Evolutionary conservation across 2,113 vertebrate genomes (phyloP).

Genomic region (Tringa solitaria): DNA sequence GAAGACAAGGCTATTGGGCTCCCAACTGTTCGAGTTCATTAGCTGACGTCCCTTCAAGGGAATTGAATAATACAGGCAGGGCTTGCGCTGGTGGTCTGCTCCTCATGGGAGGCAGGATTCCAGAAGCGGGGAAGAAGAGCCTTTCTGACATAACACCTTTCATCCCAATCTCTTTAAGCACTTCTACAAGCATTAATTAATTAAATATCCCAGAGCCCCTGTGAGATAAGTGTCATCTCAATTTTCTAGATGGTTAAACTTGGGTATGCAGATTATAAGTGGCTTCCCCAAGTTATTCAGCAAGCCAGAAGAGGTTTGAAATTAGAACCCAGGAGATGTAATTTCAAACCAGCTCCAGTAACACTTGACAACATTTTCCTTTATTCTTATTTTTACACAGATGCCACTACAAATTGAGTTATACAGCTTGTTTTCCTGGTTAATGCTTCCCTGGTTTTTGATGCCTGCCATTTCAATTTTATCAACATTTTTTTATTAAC

Average conservation of each 20-base stretch:
- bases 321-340: background rate
- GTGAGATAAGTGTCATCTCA: conserved; percentile 44
- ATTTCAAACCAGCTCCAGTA: background rate
- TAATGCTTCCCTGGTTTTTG: background rate
- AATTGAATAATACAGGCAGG: background rate
- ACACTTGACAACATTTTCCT: background rate
- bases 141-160: conserved; percentile 34
- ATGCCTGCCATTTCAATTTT: background rate
- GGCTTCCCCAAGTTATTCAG: conserved; percentile 11
- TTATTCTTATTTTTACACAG: background rate
- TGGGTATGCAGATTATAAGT: conserved; percentile 27
- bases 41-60: background rate
- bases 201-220: conserved; percentile 42
- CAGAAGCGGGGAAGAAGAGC: background rate
- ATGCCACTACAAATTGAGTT: background rate
- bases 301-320: background rate
- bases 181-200: conserved; percentile 54
- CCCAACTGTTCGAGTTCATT: background rate
- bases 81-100: conserved; percentile 27
- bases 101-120: conserved; percentile 29
- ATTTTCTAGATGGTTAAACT: conserved; percentile 53
- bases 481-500: background rate
- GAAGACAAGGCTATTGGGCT: background rate
- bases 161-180: conserved; percentile 34
- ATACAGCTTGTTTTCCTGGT: background rate